Conservation (phyloP, 2,113 vertebrate genomes). For the Clupea harengus region DNA sequence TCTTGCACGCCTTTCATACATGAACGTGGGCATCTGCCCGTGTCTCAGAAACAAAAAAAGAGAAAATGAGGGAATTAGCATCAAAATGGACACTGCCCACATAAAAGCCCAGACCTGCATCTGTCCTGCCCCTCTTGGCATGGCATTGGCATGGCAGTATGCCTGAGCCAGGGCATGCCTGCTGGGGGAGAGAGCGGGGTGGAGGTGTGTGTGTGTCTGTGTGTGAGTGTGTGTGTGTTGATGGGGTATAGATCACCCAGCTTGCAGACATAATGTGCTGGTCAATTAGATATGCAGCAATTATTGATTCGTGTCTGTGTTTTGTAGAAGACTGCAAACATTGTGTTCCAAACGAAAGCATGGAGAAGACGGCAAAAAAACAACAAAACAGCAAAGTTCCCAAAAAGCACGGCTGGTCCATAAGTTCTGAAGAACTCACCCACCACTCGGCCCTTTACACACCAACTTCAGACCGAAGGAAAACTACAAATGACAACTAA, state of each 20-base stretch:
- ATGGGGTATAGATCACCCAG: neutral
- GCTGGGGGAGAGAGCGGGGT: neutral
- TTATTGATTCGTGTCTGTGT: neutral
- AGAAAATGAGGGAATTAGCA: neutral
- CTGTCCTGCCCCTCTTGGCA: neutral
- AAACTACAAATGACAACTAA: neutral
- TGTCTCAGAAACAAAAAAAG: neutral
- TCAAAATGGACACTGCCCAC: neutral
- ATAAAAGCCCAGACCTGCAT: neutral
- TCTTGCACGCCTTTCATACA: neutral
- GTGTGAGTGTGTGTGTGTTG: neutral
- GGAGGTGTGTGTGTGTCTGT: neutral
- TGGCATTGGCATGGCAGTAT: neutral
- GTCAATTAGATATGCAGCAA: neutral
- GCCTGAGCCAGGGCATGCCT: neutral
- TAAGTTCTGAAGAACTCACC: neutral
- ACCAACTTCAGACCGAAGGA: neutral
- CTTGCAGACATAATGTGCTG: neutral
- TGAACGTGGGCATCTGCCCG: neutral
- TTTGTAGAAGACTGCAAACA: neutral
- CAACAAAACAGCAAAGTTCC: neutral
- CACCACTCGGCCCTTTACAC: neutral
- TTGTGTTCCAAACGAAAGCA: constrained; percentile 34
- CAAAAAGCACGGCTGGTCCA: neutral
- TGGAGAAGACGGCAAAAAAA: constrained; percentile 37